Percentiles rank a stretch among this genome's conserved stretches.
These are phyloP conservation scores for Schizothorax lantsangensis DNA, from an alignment of 2,797 vertebrate species.

Conservation along the genomic window DNA sequence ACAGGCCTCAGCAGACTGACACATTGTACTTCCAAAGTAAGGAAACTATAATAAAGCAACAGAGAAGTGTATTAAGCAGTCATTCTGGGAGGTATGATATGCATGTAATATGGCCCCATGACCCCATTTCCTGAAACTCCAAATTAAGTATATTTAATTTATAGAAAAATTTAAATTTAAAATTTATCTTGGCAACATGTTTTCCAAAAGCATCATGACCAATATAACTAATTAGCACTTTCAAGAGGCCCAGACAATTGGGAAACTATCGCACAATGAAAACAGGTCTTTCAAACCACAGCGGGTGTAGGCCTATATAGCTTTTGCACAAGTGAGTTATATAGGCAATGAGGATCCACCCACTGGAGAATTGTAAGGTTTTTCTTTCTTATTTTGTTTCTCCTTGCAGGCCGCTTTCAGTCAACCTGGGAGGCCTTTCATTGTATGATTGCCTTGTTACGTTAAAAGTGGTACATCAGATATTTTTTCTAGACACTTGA, in stretches of 20 bases:
- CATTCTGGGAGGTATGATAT: not conserved
- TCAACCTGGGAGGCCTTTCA: not conserved
- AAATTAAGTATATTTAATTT: not conserved
- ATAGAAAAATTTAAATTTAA: no score
- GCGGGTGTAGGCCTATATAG: not conserved
- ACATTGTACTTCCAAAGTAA: not conserved
- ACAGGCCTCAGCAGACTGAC: not conserved
- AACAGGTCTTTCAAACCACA: not conserved
- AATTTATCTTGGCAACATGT: not conserved
- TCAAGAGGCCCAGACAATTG: not conserved
- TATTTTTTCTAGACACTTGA: not conserved
- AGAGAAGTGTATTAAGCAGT: not conserved
- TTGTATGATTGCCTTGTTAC: not conserved
- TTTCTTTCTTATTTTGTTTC: not conserved
- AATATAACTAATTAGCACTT: not conserved
- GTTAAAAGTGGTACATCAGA: not conserved
- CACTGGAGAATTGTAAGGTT: not conserved
- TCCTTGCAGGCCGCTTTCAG: not conserved
- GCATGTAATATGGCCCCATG: not conserved
- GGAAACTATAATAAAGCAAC: not conserved
- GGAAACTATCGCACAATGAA: not conserved
- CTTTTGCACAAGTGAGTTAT: not conserved
- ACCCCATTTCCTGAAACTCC: not conserved
- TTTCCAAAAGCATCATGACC: not conserved
- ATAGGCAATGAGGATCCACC: slow-evolving; percentile 8